These are phyloP conservation scores for Myanophis thanlyinensis DNA, from an alignment of 2,113 vertebrate genomes.

Conservation along the genomic window DNA sequence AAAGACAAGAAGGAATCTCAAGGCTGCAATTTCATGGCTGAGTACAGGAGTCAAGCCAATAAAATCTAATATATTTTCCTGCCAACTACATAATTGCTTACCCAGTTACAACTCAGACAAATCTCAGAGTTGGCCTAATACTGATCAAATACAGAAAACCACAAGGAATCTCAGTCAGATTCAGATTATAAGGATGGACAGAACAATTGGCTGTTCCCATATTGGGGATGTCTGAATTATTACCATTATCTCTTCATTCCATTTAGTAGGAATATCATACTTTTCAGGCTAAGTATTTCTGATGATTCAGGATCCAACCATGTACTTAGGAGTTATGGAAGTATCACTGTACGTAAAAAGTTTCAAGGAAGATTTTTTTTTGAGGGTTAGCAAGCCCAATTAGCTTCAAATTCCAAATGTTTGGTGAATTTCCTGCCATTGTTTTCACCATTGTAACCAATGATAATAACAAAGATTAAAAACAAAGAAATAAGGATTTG, in stretches of 20 bases:
- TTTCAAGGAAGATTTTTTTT: background rate
- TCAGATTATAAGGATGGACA: background rate
- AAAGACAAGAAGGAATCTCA: background rate
- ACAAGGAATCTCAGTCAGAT: background rate
- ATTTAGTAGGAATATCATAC: background rate
- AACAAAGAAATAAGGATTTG: no score
- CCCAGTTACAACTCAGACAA: background rate
- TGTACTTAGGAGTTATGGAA: background rate
- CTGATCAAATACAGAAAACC: background rate
- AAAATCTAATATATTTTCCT: background rate
- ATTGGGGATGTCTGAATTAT: background rate
- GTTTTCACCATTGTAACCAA: no score
- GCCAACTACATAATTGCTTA: background rate
- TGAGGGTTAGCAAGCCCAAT: background rate
- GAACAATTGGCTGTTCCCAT: background rate
- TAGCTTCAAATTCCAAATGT: background rate
- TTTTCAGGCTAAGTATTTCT: background rate
- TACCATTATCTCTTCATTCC: background rate
- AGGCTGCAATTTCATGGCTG: background rate
- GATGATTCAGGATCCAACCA: background rate
- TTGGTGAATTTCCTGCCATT: background rate
- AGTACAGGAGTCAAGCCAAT: background rate
- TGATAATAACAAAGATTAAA: no score
- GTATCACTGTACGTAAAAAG: background rate
- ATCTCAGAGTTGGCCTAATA: background rate